Evolutionary conservation across 1,140 invertebrate species (phyloP).

Genomic region (Adoxophyes honmai): DNA sequence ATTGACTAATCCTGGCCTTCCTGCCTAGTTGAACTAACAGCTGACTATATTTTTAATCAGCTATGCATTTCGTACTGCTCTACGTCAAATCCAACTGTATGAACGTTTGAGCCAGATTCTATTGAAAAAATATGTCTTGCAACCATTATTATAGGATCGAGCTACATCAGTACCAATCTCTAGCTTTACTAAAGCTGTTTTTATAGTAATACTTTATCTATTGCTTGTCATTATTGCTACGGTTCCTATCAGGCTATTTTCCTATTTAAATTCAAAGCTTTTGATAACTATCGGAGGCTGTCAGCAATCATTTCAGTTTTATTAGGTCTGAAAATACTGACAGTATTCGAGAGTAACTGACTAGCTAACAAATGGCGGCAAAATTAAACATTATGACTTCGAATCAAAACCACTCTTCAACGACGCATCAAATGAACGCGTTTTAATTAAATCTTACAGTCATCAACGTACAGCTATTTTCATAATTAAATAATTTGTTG

Average conservation of each 20-base stretch:
- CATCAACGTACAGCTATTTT: too few species aligned
- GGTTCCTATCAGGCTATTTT: slow-evolving; percentile 50
- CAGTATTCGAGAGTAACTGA: too few species aligned
- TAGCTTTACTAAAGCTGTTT: slow-evolving; percentile 70
- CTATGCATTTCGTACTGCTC: slow-evolving; percentile 61
- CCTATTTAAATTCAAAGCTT: slow-evolving; percentile 26
- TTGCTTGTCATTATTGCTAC: slow-evolving; percentile 71
- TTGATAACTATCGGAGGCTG: not conserved
- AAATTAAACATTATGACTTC: too few species aligned
- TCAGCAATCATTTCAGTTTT: too few species aligned
- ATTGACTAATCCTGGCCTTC: slow-evolving; percentile 68
- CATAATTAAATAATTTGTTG: too few species aligned
- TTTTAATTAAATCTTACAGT: too few species aligned
- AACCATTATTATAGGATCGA: slow-evolving; percentile 43
- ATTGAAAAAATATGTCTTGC: slow-evolving; percentile 71
- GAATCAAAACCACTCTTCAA: too few species aligned
- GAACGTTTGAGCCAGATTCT: slow-evolving; percentile 40
- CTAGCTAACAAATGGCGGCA: too few species aligned
- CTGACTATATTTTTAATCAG: slow-evolving; percentile 61
- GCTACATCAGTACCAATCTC: slow-evolving; percentile 66
- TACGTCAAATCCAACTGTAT: slow-evolving; percentile 21
- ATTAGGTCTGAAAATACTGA: too few species aligned
- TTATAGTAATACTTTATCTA: slow-evolving; percentile 53
- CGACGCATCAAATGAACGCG: too few species aligned
- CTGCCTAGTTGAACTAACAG: slow-evolving; percentile 63